These are phyloP conservation scores for Thamnophis sirtalis DNA, from an alignment of 2,113 vertebrate species.

Conservation along the genomic window DNA sequence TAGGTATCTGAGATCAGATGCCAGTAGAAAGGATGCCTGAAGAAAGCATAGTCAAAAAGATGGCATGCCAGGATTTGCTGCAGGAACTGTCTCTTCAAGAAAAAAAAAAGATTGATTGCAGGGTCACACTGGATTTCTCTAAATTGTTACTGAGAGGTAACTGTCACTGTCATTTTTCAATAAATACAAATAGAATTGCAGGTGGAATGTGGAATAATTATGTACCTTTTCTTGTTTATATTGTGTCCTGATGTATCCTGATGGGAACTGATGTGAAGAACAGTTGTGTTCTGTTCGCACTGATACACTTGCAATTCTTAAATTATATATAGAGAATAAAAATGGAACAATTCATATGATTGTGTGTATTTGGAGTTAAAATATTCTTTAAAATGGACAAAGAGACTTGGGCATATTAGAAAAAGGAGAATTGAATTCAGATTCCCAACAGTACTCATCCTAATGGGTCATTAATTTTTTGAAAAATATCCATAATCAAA, in stretches of 20 bases:
- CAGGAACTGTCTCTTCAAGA: neutral
- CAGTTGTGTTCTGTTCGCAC: neutral
- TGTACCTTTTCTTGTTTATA: neutral
- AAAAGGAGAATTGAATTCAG: neutral
- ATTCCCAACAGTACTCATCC: neutral
- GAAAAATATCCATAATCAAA: neutral
- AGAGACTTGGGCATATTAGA: neutral
- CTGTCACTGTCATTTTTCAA: neutral
- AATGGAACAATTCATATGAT: neutral
- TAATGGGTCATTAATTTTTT: neutral
- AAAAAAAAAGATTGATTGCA: neutral
- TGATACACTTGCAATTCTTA: neutral
- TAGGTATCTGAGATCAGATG: neutral
- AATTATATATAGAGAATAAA: neutral
- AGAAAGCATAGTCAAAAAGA: neutral
- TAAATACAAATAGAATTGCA: neutral
- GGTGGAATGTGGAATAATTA: neutral
- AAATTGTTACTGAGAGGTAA: neutral
- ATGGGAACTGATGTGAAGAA: neutral
- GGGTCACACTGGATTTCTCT: neutral
- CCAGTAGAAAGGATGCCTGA: constrained; percentile 5
- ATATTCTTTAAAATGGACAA: neutral
- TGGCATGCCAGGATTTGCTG: neutral
- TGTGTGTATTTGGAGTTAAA: neutral
- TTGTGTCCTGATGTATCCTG: neutral